Evolutionary conservation across 2,113 vertebrate genomes (phyloP), one percentile per base, ranked within the genome.

Genomic region (Corythaixoides concolor): DNA sequence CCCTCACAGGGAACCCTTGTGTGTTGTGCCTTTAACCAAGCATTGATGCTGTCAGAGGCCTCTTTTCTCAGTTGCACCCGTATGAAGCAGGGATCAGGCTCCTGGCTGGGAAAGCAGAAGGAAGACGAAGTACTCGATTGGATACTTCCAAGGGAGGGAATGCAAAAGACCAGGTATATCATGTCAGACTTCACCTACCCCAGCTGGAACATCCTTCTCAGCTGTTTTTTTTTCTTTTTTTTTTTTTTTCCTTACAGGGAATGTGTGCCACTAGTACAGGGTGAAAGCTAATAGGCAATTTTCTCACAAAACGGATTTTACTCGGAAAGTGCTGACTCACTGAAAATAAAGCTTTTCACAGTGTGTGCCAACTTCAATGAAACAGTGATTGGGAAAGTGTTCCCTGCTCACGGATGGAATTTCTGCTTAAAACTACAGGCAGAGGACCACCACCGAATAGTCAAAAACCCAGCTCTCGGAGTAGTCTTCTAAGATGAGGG

Each of bases 261-360:
- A 50, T 39, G 14, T 35, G 43, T 67, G 28, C 64, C 49, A 66
- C 66, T 75, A 88, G 39, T 18, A 45, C 26, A n/a, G 45, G 35
- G 5, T 73, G 43, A 75, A 92, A 85, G 22, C n/a, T 67, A 37
- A 33, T 58, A 76, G 50, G 37, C 45, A 70, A 59, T 87, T 89
- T 93, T 74, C 62, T 63, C 37, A 75, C 66, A 75, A 63, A 78
- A 80, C 5, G 8, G 15, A 75, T 88, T 95, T 93, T 70, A 49
- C 16, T 76, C 3, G 11, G 50, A 73, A 93, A 88, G 12, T 73
- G 63, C 58, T 86, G 67, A 84, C 50, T 94, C 28, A 73, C 67
- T 64, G 79, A 83, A 95, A 94, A 85, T 58, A 83, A 66, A 86
- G 28, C n/a, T 83, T 87, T 85, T 67, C 28, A 27, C 19, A 76